A percentile compares a stretch with the other conserved stretches of the same genome.
Conservation (phyloP, 2,113 vertebrate genomes). For the Psammodynastes pulverulentus region DNA sequence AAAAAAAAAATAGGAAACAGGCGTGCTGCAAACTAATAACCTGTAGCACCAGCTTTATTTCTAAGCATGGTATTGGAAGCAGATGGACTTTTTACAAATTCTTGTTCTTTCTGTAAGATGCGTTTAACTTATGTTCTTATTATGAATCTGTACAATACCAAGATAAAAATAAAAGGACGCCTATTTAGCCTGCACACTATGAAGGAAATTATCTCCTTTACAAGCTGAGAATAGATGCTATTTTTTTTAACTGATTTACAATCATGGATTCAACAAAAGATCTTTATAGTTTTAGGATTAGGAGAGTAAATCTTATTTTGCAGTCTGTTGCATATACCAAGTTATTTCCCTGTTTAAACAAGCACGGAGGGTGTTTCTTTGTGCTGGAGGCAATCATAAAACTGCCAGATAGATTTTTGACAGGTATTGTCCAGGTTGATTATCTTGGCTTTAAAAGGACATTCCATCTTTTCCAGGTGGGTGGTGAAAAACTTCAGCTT, state of each 20-base stretch:
- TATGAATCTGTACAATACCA: not conserved
- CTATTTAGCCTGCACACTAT: not conserved
- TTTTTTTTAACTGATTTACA: not conserved
- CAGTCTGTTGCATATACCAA: not conserved
- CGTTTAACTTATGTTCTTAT: not conserved
- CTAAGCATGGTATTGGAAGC: not conserved
- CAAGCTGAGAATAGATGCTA: not conserved
- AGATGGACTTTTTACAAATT: not conserved
- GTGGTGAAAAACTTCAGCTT: not conserved
- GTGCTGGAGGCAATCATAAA: not conserved
- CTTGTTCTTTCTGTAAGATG: not conserved
- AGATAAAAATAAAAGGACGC: not conserved
- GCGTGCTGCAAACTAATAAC: not conserved
- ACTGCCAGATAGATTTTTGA: not conserved
- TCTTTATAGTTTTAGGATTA: not conserved
- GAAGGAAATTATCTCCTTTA: not conserved
- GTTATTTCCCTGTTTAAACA: slow-evolving; percentile 4
- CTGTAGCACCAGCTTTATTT: not conserved
- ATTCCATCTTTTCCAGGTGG: not conserved
- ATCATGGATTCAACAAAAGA: not conserved
- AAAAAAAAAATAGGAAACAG: not conserved
- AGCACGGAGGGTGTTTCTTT: not conserved
- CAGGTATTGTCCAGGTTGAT: slow-evolving; percentile 6
- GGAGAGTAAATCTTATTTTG: not conserved
- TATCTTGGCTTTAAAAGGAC: not conserved